Conservation (phyloP, 2,888 invertebrate species). For the Cyclophora albipunctata region DNA sequence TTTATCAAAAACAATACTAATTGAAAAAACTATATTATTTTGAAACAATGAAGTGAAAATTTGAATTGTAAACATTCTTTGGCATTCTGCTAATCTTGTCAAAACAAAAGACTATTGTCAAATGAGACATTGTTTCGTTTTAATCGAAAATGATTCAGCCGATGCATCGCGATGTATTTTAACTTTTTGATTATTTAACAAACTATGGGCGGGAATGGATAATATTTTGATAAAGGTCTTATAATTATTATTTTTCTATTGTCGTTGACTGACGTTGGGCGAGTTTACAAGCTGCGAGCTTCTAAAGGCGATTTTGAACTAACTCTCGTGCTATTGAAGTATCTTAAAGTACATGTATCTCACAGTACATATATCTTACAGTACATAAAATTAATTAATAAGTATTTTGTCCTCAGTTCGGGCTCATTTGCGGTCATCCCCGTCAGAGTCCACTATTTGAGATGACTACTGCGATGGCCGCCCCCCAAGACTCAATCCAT, state of each 20-base stretch:
- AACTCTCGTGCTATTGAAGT: too few relatives aligned
- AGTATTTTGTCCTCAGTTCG: constrained; percentile 35
- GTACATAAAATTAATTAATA: too few relatives aligned
- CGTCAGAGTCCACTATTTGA: constrained; percentile 58
- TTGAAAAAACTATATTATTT: constrained; percentile 41
- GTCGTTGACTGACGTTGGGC: too few relatives aligned
- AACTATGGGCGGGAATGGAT: constrained; percentile 1
- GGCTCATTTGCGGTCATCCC: constrained; percentile 53
- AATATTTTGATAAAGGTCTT: too few relatives aligned
- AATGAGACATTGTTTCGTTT: constrained; percentile 73
- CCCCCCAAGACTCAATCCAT: constrained; percentile 72
- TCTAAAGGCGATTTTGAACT: too few relatives aligned
- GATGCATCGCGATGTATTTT: constrained; percentile 41
- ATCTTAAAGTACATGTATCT: too few relatives aligned
- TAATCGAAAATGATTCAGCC: constrained; percentile 41
- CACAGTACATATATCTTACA: too few relatives aligned
- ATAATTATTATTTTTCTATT: too few relatives aligned
- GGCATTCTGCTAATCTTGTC: constrained; percentile 72
- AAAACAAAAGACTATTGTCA: constrained; percentile 71
- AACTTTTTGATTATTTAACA: constrained; percentile 63
- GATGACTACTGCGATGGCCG: constrained; percentile 76
- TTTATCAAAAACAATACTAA: constrained; percentile 1
- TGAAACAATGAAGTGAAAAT: constrained; percentile 65
- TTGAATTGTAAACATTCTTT: constrained; percentile 69
- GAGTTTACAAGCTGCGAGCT: too few relatives aligned